Percentiles rank a stretch among this genome's conserved stretches.
phyloP scores from a whole-genome alignment of 2,113 vertebrate species.

The Perognathus longimembris region DNA sequence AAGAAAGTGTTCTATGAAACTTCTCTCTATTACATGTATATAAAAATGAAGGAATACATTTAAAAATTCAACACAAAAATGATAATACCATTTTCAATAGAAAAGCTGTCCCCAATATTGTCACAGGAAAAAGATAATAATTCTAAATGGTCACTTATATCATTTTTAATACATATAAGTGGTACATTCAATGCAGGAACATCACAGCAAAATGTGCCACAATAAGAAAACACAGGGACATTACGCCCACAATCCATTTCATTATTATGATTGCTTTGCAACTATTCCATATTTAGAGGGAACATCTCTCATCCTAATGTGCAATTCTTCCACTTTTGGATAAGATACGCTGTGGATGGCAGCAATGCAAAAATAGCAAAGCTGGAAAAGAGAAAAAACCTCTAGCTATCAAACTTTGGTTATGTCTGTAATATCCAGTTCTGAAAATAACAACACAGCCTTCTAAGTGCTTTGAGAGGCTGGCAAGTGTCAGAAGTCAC shows the following conservation, averaged over 20 bases:
- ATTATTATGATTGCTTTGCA: slow-evolving; percentile 75
- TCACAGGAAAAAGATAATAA: slow-evolving; percentile 58
- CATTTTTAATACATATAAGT: slow-evolving; percentile 73
- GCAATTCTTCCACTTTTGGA: slow-evolving; percentile 48
- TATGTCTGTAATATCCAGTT: not conserved
- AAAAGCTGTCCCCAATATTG: slow-evolving; percentile 43
- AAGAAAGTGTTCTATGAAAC: slow-evolving; percentile 22
- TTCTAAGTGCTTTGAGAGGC: not conserved
- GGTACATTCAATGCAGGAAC: slow-evolving; percentile 53
- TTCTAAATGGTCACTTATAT: slow-evolving; percentile 74
- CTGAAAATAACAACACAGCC: not conserved
- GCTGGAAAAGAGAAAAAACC: not conserved
- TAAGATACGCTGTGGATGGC: slow-evolving; percentile 17
- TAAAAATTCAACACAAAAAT: slow-evolving; percentile 56
- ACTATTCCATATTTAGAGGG: slow-evolving; percentile 70
- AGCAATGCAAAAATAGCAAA: slow-evolving; percentile 52
- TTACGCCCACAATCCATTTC: slow-evolving; percentile 69
- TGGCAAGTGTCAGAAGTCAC: not conserved
- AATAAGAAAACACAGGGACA: slow-evolving; percentile 72
- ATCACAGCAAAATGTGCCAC: slow-evolving; percentile 56
- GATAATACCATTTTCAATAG: slow-evolving; percentile 52
- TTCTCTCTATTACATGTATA: slow-evolving; percentile 45
- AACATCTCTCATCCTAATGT: slow-evolving; percentile 68
- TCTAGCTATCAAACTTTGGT: not conserved
- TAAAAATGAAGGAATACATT: slow-evolving; percentile 61